Percentiles rank a stretch among this genome's conserved stretches.
Evolutionary conservation across 2,797 vertebrate genomes (phyloP).

Genomic region (Lithobates pipiens): DNA sequence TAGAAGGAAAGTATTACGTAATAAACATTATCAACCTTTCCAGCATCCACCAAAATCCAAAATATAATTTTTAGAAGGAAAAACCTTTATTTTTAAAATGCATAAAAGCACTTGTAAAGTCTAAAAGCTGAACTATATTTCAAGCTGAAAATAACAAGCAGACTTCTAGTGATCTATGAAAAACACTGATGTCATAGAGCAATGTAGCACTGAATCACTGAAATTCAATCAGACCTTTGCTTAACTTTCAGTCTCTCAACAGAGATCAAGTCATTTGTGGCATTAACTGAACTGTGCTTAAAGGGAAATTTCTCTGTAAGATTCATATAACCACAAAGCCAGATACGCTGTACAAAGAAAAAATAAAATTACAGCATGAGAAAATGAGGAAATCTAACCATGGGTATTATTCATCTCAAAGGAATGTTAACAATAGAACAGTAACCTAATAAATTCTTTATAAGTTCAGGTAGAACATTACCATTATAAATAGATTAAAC

Average conservation of each 20-base stretch:
- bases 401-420: background rate
- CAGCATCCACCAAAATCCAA: background rate
- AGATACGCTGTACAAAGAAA: background rate
- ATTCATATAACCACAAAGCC: slow-evolving; percentile 38
- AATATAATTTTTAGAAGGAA: background rate
- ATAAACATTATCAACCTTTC: background rate
- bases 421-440: background rate
- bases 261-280: slow-evolving; percentile 18
- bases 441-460: background rate
- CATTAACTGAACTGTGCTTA: slow-evolving; percentile 34
- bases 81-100: background rate
- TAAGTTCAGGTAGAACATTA: background rate
- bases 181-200: slow-evolving; percentile 29
- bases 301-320: slow-evolving; percentile 23
- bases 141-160: background rate
- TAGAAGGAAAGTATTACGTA: background rate
- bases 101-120: background rate
- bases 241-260: slow-evolving; percentile 17
- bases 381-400: background rate
- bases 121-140: background rate
- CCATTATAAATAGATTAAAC: background rate
- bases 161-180: slow-evolving; percentile 6
- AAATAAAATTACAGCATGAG: background rate
- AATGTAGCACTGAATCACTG: slow-evolving; percentile 9
- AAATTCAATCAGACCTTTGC: slow-evolving; percentile 19